Base-by-base conservation (phyloP, 2,888 invertebrate species). In the Torymus texanus region DNA sequence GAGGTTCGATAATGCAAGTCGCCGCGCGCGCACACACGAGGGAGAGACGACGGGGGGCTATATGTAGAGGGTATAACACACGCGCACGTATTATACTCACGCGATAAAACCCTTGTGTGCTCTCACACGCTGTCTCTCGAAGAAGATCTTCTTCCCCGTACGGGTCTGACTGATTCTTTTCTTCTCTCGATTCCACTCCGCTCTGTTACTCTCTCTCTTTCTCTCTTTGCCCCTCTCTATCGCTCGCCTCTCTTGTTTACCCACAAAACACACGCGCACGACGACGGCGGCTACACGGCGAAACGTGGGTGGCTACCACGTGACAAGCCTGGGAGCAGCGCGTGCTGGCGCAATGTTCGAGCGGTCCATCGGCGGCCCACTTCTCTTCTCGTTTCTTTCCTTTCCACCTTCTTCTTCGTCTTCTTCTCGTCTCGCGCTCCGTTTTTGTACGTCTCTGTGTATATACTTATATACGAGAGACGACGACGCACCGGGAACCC, bases 231-330 rank as follows among this genome's bases (percentile, higher is more conserved):
- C 41, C 41, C 41, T 41, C 41, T 41, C 41, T 41, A 41, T 41
- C 41, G 41, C 41, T 82, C 82, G 82, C 70, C 81, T 84, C 82
- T 61, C 84, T 85, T 89, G 89, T 89, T 90, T 90, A 90, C 88
- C 89, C 87, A 90, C 88, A 89, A 90, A 79, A 63, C 75, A 61
- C 66, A 75, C 63, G 75, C 67, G 41, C 41, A 41, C 41, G 41
- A 67, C 66, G 70, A 58, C 65, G 58, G 59, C 62, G 63, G 24
- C 90, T 90, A 88, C 89, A 88, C 88, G 88, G 89, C 58, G 59
- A 80, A 90, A 90, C 90, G 90, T 90, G 90, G 89, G 90, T 89
- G 90, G 88, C 85, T 87, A 85, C 87, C 88, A 89, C 89, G 88
- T 88, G 88, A 88, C 85, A 68, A 56, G 11, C 66, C 56, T 68